These are phyloP conservation scores for Plagiodera versicolora DNA, from an alignment of 2,888 invertebrate genomes.

Conservation along the genomic window DNA sequence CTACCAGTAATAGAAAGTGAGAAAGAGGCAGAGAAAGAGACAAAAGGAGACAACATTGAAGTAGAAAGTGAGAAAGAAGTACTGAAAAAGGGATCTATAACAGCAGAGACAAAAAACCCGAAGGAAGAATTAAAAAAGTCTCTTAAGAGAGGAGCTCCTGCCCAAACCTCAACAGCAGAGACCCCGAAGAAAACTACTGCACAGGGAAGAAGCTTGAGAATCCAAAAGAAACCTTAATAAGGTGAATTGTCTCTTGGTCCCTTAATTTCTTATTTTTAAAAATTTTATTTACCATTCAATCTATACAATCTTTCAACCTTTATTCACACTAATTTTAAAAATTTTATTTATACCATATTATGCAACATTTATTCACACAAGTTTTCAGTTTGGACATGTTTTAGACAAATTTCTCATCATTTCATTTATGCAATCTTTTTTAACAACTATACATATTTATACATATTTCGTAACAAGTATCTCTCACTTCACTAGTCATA, in stretches of 20 bases:
- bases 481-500: too few species aligned
- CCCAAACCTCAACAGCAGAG: slow-evolving; percentile 1
- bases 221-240: slow-evolving; percentile 2
- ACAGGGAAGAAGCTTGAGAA: not conserved
- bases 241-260: not conserved
- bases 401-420: too few species aligned
- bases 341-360: too few species aligned
- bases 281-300: not conserved
- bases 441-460: too few species aligned
- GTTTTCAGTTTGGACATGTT: too few species aligned
- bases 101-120: not conserved
- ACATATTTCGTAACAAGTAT: too few species aligned
- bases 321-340: not conserved
- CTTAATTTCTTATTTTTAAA: not conserved
- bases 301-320: not conserved
- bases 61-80: not conserved
- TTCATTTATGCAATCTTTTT: too few species aligned
- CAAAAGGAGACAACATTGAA: too few species aligned
- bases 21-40: not conserved
- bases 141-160: not conserved
- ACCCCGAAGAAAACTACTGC: not conserved
- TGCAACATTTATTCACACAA: too few species aligned
- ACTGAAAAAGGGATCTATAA: slow-evolving; percentile 2
- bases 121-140: not conserved
- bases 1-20: not conserved